These are phyloP conservation scores for Abrostola tripartita DNA, from an alignment of 2,888 invertebrate genomes.

Conservation along the genomic window DNA sequence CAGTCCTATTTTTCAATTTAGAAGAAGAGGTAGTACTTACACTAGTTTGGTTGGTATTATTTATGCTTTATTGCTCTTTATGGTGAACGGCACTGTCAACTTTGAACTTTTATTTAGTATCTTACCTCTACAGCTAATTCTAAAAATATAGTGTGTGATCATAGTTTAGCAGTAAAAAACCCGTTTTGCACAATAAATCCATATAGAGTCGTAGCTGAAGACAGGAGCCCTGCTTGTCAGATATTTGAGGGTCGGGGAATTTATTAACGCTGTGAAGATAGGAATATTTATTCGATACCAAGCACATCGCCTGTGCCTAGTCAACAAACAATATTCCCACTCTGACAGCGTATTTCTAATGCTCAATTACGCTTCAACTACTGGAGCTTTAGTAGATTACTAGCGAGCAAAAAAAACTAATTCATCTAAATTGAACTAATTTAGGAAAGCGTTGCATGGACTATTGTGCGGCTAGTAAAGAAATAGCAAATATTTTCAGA, in stretches of 20 bases:
- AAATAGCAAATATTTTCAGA: conserved; percentile 60
- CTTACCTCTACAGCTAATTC: conserved; percentile 24
- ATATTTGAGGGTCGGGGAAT: conserved; percentile 76
- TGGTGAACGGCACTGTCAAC: neutral
- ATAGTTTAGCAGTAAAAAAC: conserved; percentile 24
- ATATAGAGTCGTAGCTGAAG: conserved; percentile 80
- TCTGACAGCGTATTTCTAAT: conserved; percentile 77
- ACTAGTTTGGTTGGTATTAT: conserved; percentile 7
- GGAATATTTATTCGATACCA: conserved; percentile 58
- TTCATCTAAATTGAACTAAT: conserved; percentile 72
- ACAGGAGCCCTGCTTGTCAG: conserved; percentile 85
- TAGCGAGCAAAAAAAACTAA: conserved; percentile 78
- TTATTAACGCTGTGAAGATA: conserved; percentile 63
- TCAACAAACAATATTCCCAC: conserved; percentile 64
- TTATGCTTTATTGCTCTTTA: conserved; percentile 1
- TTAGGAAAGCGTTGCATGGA: conserved; percentile 77
- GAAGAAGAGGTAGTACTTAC: conserved; percentile 11
- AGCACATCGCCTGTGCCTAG: conserved; percentile 41
- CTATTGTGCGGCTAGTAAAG: conserved; percentile 77
- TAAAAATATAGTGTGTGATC: conserved; percentile 2
- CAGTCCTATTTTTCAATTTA: conserved; percentile 9
- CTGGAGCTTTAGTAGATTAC: conserved; percentile 64
- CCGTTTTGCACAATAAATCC: conserved; percentile 19
- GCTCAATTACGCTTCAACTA: conserved; percentile 78
- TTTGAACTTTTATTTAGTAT: conserved; percentile 4